Evolutionary conservation across 1,140 invertebrate genomes (phyloP), one percentile per base, ranked within the genome.

Genomic region (Ostrea denselamellosa): DNA sequence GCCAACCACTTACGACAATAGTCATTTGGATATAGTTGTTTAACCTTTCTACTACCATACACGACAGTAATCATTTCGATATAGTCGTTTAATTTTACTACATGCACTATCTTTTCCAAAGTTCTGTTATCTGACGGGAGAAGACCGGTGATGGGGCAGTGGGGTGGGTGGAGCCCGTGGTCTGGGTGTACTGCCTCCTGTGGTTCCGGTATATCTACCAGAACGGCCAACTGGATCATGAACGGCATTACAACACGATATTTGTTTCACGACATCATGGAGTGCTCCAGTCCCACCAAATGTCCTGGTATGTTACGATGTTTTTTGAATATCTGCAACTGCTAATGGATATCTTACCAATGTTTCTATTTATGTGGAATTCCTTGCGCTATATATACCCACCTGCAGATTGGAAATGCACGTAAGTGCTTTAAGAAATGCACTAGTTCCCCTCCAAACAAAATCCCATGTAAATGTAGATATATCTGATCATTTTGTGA

Each of bases 81-180:
- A 1, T 44, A 44, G 34, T 44, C 5, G 34, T 44, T 44, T 44
- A 44, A 44, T 5, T 5, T 44, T 5, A 2, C 34, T 44, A 44
- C 34, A n/a, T n/a, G n/a, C n/a, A 25, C 12, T 77, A 28, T 77
- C 10, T 34, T 44, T 25, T 34, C 8, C 2, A 14, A 12, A 77
- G 68, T 28, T 34, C 28, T 4, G 25, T 12, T 28, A 12, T 77
- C 9, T 77, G 68, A 17, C 14, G 28, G 68, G 8, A 77, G 68
- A 10, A 77, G 68, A 34, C 68, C 68, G 17, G 56, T 84, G 22
- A n/a, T 65, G 9, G 56, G 81, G 4, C 68, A 56, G 81, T 87
- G 86, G 86, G 86, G 81, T 19, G 81, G 52, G 34, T 87, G 86
- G 86, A 51, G 81, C n/a, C 28, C 53, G 4, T 87, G 86, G 86